Percentiles rank a stretch among this genome's conserved stretches.
phyloP scores from a whole-genome alignment of 1,140 invertebrate species.

The Augochlora pura region DNA sequence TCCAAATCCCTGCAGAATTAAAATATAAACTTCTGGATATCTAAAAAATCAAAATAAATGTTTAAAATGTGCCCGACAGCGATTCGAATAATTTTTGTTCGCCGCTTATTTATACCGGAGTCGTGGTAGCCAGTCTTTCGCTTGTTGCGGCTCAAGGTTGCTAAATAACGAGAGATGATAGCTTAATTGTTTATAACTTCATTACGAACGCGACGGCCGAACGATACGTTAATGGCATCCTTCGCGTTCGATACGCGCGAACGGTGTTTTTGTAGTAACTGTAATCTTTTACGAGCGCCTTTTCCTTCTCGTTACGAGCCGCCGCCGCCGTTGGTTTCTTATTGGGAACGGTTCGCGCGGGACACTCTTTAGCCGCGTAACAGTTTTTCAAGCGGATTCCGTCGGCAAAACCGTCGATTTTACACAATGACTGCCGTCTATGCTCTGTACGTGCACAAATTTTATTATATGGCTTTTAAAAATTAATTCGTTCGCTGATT shows the following conservation, averaged over 20 bases:
- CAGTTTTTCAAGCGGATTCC: no score
- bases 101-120: constrained; percentile 13
- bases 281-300: not conserved
- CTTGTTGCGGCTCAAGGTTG: not conserved
- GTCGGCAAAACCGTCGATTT: no score
- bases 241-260: not conserved
- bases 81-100: constrained; percentile 19
- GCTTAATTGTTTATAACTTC: constrained; percentile 39
- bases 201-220: not conserved
- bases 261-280: not conserved
- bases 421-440: no score
- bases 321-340: not conserved
- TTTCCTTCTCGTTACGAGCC: not conserved
- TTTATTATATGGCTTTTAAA: no score
- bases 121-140: not conserved
- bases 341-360: not conserved
- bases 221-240: not conserved
- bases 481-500: no score
- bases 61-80: not conserved
- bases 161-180: not conserved
- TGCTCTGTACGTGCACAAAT: no score
- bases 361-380: not conserved
- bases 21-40: no score
- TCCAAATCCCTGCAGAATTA: no score
- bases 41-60: no score